Evolutionary conservation across 2,113 vertebrate species (phyloP).

Genomic region (Grammomys dolichurus): DNA sequence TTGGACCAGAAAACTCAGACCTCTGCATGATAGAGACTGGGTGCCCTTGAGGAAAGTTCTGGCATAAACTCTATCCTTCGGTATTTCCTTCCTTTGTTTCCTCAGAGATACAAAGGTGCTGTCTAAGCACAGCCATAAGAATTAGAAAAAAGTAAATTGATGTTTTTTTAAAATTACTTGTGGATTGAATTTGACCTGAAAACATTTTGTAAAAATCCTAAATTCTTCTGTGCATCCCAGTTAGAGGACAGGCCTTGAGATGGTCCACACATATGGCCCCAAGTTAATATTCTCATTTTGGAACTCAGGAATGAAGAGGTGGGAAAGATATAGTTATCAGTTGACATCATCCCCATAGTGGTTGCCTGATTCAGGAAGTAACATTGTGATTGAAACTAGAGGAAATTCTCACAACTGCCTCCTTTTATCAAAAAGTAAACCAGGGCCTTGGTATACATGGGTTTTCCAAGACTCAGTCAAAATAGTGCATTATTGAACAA

Average conservation of each 20-base stretch:
- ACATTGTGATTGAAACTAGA: neutral
- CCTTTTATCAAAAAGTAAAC: neutral
- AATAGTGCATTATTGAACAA: neutral
- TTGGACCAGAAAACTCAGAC: neutral
- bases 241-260: neutral
- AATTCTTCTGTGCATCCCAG: neutral
- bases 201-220: neutral
- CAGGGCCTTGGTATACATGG: neutral
- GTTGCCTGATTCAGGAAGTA: neutral
- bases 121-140: neutral
- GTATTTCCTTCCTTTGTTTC: neutral
- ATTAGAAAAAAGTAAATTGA: neutral
- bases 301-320: neutral
- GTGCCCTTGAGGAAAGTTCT: neutral
- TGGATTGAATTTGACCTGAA: neutral
- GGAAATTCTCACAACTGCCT: neutral
- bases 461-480: too few species aligned
- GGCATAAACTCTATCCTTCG: neutral
- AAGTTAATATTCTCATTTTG: neutral
- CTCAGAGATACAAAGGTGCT: neutral
- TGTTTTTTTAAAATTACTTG: neutral
- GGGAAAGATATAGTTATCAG: neutral
- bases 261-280: neutral
- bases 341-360: neutral
- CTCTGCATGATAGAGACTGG: too few species aligned